Percentiles rank a stretch among this genome's conserved stretches.
Evolutionary conservation across 2,113 vertebrate genomes (phyloP).

Genomic region (Fulmarus glacialis): DNA sequence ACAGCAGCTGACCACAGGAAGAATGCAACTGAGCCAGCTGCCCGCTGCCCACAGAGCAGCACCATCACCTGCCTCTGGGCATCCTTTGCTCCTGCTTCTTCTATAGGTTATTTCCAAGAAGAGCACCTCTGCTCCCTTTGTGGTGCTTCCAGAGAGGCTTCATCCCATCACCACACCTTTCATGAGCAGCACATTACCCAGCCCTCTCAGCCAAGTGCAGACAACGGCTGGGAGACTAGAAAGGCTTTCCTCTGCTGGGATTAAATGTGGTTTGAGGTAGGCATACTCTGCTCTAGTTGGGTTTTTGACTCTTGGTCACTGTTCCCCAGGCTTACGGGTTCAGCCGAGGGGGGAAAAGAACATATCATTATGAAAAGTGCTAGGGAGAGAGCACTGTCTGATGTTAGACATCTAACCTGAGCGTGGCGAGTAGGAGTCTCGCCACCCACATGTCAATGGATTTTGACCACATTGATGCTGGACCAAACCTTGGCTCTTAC

Average conservation of each 20-base stretch:
- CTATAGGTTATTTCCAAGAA: background rate
- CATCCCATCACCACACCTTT: background rate
- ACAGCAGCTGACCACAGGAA: background rate
- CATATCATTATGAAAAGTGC: background rate
- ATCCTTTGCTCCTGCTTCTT: background rate
- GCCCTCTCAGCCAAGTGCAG: background rate
- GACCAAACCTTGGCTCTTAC: background rate
- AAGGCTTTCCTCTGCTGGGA: background rate
- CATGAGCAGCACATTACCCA: background rate
- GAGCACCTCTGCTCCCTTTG: background rate
- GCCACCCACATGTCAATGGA: background rate
- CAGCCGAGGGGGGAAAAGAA: background rate
- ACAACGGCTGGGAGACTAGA: background rate
- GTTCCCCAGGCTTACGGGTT: rapidly evolving
- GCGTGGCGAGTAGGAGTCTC: background rate
- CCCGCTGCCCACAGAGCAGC: background rate
- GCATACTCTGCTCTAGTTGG: no score
- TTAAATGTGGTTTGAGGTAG: background rate
- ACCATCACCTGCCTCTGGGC: background rate
- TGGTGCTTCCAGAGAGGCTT: background rate
- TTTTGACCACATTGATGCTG: background rate
- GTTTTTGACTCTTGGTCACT: background rate
- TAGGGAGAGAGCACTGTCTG: background rate
- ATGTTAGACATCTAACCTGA: background rate
- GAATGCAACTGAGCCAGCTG: background rate